Evolutionary conservation across 23 tunicate species (phyloP), one percentile per base, ranked within the genome.

Genomic region (Trididemnum clinides): DNA sequence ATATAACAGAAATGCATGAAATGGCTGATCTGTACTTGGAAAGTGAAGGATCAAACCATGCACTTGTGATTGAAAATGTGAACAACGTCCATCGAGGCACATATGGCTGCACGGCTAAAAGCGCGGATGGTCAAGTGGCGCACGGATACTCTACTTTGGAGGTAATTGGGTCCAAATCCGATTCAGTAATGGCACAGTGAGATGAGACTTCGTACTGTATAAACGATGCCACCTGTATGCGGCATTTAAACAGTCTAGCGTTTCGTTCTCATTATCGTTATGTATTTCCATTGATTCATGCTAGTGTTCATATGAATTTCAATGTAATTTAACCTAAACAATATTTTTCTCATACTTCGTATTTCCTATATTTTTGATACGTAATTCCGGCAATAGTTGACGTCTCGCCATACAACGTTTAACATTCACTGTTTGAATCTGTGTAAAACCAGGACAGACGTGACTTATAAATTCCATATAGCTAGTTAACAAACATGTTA

Each of bases 161-260:
- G 7, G 92, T 88, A 6, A 27, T 27, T 23, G 91, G 91, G 54
- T 87, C 92, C 4, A 7, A 54, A 23, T n/a, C n/a, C n/a, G 59
- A 30, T 22, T 72, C 39, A 1, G 29, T 65, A 2, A 51, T 29
- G 10, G 62, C 33, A 51, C 72, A 33, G 5, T 88, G 92, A 51
- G 25, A 34, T 0, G 87, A 74, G 22, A n/a, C n/a, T n/a, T 31
- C 27, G 20, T 82, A 72, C 66, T 88, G 92, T 29, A 21, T 88
- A 39, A 62, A 88, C 72, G 85, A 81, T 1, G 92, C 87, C 15
- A 82, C 78, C 21, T 88, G 92, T 36, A 28, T 36, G 7, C 71
- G 30, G 77, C 6, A 33, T 30, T 22, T 33, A 1, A 78, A 58
- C 0, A 51, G 38, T n/a, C n/a, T n/a, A n/a, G n/a, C n/a, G n/a